A percentile compares a stretch with the other conserved stretches of the same genome.
phyloP scores from a whole-genome alignment of 2,113 vertebrate species.

The Sinocyclocheilus maitianheensis region DNA sequence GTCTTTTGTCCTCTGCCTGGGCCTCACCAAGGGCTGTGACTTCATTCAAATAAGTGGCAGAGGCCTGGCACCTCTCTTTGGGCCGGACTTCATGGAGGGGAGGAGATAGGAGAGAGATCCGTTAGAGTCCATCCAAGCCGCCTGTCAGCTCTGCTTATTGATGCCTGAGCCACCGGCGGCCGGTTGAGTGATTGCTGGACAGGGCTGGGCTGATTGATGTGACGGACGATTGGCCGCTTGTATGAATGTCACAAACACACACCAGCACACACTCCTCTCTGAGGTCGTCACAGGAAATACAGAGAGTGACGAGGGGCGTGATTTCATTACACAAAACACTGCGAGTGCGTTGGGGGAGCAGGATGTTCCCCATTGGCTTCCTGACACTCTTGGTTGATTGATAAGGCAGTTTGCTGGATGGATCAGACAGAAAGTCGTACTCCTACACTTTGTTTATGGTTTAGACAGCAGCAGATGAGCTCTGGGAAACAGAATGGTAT shows the following conservation, averaged over 20 bases:
- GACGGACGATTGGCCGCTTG: constrained; percentile 67
- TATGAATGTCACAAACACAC: constrained; percentile 48
- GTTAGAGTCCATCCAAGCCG: constrained; percentile 53
- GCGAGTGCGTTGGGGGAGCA: constrained; percentile 43
- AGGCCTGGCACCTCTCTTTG: constrained; percentile 44
- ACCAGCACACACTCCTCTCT: constrained; percentile 29
- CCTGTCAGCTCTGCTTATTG: constrained; percentile 71
- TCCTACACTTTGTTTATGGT: constrained; percentile 60
- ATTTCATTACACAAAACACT: constrained; percentile 60
- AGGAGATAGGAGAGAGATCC: constrained; percentile 37
- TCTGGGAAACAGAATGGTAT: background rate
- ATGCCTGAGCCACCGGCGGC: constrained; percentile 62
- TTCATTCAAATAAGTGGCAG: constrained; percentile 69
- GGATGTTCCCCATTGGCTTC: constrained; percentile 49
- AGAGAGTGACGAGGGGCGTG: constrained; percentile 50
- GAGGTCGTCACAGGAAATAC: constrained; percentile 45
- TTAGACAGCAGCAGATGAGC: constrained; percentile 47
- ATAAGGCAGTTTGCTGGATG: constrained; percentile 52
- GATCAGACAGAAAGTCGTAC: constrained; percentile 53
- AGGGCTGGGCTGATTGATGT: constrained; percentile 72
- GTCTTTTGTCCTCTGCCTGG: constrained; percentile 66
- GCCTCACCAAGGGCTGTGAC: constrained; percentile 62
- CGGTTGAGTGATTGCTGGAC: constrained; percentile 70
- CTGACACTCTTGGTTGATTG: constrained; percentile 60
- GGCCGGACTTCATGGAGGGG: constrained; percentile 45